Evolutionary conservation across 2,113 vertebrate genomes (phyloP).

Genomic region (Protomyctophum bolini): DNA sequence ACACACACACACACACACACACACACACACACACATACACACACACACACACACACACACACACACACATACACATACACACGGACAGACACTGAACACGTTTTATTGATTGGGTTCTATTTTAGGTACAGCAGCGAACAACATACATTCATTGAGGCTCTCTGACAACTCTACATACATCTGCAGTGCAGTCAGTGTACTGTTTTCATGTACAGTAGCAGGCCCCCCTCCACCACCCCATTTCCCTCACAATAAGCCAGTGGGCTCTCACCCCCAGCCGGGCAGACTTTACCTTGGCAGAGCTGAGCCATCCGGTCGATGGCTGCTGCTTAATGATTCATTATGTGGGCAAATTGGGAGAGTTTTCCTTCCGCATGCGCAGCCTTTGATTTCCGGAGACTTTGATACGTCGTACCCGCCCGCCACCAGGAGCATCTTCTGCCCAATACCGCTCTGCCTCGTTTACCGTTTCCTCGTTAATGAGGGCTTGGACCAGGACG

Average conservation of each 20-base stretch:
- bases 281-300: conserved; percentile 17
- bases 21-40: no score
- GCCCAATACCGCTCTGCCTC: conserved; percentile 44
- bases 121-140: conserved; percentile 15
- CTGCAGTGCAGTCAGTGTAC: conserved; percentile 12
- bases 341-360: conserved; percentile 41
- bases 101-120: conserved; percentile 35
- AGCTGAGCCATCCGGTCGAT: conserved; percentile 17
- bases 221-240: conserved; percentile 11
- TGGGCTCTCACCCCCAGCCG: conserved; percentile 30
- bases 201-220: conserved; percentile 12
- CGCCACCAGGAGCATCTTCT: conserved; percentile 35
- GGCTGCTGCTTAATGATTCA: conserved; percentile 54
- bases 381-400: conserved; percentile 59
- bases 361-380: conserved; percentile 44
- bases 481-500: conserved; percentile 31
- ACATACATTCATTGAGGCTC: neutral
- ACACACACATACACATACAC: no score
- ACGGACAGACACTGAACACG: neutral
- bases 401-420: conserved; percentile 62
- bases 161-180: neutral
- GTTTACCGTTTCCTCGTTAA: conserved; percentile 51
- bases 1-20: neutral
- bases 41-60: no score
- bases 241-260: conserved; percentile 19